Conservation (phyloP, 2,113 vertebrate genomes). For the Onychostoma macrolepis region DNA sequence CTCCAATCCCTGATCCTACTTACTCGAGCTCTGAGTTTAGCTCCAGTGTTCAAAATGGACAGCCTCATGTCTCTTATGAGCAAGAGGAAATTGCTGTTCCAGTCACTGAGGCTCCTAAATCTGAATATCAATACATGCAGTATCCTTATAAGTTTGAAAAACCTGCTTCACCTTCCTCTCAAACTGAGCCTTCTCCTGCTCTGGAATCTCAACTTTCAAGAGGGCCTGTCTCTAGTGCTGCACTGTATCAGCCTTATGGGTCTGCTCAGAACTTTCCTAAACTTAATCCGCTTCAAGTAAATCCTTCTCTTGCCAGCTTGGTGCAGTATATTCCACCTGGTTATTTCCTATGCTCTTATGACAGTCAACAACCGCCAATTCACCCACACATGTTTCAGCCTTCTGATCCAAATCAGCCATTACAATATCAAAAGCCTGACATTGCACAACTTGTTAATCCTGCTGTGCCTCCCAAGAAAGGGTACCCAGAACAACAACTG, state of each 20-base stretch:
- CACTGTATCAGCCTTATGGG: background rate
- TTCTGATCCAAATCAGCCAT: background rate
- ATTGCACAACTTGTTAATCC: background rate
- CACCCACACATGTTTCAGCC: background rate
- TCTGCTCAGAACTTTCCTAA: background rate
- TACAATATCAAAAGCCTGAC: background rate
- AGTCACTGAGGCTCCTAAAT: background rate
- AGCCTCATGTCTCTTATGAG: background rate
- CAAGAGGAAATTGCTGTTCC: background rate
- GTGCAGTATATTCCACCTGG: conserved; percentile 6
- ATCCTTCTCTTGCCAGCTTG: background rate
- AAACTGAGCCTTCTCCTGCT: background rate
- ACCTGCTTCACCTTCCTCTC: background rate
- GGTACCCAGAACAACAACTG: fast-evolving
- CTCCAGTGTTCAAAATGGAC: background rate
- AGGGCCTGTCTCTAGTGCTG: background rate
- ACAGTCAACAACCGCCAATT: background rate
- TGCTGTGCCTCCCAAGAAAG: background rate
- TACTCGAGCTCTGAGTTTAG: background rate
- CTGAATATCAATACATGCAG: background rate
- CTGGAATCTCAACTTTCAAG: background rate
- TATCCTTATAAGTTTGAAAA: background rate
- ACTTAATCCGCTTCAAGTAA: background rate
- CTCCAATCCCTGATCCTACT: background rate
- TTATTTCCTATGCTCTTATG: background rate